Conservation (phyloP, 1,140 invertebrate species). For the Protaetia brevitarsis region DNA sequence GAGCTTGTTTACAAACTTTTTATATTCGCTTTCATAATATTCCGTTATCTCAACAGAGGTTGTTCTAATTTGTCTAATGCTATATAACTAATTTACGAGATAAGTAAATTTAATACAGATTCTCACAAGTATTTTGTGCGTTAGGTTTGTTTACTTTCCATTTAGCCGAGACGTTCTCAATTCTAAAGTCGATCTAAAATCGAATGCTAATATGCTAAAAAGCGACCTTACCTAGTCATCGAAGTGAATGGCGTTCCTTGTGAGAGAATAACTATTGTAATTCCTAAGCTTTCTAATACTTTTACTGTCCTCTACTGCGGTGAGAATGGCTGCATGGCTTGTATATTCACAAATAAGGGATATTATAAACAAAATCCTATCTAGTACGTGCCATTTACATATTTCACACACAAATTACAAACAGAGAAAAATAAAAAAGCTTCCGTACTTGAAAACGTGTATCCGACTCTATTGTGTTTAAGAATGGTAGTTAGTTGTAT, state of each 20-base stretch:
- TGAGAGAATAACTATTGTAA: neutral
- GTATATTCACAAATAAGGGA: too few species aligned
- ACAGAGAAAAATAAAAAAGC: too few species aligned
- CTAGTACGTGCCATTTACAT: too few species aligned
- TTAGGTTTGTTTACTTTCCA: neutral
- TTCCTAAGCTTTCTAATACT: constrained; percentile 15
- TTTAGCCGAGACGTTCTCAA: neutral
- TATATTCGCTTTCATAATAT: neutral
- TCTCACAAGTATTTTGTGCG: neutral
- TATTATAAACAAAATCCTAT: too few species aligned
- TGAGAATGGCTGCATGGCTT: too few species aligned
- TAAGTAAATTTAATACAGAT: neutral
- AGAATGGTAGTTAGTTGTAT: too few species aligned
- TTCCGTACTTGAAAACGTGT: too few species aligned
- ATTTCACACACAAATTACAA: too few species aligned
- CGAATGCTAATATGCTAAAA: neutral
- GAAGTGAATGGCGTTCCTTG: neutral
- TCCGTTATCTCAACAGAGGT: too few species aligned
- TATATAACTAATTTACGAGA: too few species aligned
- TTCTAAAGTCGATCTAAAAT: neutral
- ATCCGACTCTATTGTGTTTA: too few species aligned
- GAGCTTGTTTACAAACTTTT: neutral
- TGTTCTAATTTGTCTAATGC: too few species aligned
- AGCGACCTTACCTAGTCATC: neutral
- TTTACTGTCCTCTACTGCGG: neutral